Conservation (phyloP, 2,888 invertebrate genomes). For the Desoria tigrina region DNA sequence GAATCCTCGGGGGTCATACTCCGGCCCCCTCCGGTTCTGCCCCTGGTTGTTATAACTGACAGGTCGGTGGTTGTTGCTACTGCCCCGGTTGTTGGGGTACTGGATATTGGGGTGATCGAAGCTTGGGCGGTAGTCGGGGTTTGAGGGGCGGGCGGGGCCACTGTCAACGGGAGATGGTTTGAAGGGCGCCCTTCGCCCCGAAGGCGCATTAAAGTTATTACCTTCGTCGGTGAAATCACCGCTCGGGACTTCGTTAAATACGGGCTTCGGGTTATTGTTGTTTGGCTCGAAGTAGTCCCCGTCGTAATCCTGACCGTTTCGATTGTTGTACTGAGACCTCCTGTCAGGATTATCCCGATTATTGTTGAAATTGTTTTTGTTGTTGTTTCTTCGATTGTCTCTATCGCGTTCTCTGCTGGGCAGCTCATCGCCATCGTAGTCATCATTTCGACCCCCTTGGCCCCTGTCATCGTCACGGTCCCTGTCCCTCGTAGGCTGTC, state of each 20-base stretch:
- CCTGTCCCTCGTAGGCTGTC: conserved; percentile 1
- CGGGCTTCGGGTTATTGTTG: conserved; percentile 35
- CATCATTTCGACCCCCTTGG: neutral
- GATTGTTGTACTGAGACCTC: neutral
- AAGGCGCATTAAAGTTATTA: neutral
- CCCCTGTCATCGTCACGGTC: conserved; percentile 16
- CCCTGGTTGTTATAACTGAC: neutral
- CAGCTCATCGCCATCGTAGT: neutral
- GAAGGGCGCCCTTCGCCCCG: conserved; percentile 24
- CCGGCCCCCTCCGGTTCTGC: conserved; percentile 20
- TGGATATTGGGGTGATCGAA: conserved; percentile 45
- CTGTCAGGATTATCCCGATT: neutral
- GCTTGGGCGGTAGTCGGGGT: conserved; percentile 28
- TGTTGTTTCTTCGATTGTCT: conserved; percentile 3
- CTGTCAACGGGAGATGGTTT: conserved; percentile 38
- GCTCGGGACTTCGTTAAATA: conserved; percentile 32
- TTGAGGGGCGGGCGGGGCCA: conserved; percentile 42
- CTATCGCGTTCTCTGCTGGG: conserved; percentile 3
- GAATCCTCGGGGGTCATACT: conserved; percentile 42
- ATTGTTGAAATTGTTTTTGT: conserved; percentile 9
- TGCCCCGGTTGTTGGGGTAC: conserved; percentile 18
- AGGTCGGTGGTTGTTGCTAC: neutral
- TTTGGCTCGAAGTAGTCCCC: conserved; percentile 37
- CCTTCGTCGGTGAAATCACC: conserved; percentile 3
- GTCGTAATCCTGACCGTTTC: conserved; percentile 15